Base-by-base conservation (phyloP, 2,113 vertebrate species). In the Serinus canaria region DNA sequence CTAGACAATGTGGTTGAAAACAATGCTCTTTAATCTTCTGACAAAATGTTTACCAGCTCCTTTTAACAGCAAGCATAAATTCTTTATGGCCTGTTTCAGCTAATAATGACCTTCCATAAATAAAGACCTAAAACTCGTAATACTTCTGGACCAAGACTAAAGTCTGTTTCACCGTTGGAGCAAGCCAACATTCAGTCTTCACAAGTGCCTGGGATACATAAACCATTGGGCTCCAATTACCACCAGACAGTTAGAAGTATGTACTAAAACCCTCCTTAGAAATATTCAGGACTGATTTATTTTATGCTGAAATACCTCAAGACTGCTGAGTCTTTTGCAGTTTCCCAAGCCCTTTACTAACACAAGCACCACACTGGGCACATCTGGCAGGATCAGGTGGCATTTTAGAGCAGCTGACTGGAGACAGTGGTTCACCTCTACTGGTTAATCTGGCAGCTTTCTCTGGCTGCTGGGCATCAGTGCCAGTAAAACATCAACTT, bases 81-180 rank as follows among this genome's bases (percentile, higher is more conserved):
- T 50, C 64, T 92, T 92, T 87, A 91, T 18, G 56, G 64, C 46
- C 28, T 2, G 1, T 69, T 92, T 89, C 93, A 67, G 80, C 68
- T 81, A 47, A 86, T 59, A 83, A 76, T 74, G 73, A 77, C 52
- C 69, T 83, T 77, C 77, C 89, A 89, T 91, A 87, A 95, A 94
- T 62, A 81, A 90, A 82, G 50, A 58, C 39, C 18, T 84, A 78
- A 91, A 90, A 15, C 66, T 82, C 58, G 70, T 91, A 78, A 72
- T 67, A n/a, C 24, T 70, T 53, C 69, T 91, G 84, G 69, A 87
- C 22, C 22, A 85, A 91, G 62, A 81, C 66, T 82, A 41, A 90
- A 90, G 53, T 31, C 56, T 64, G 17, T 82, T 92, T 79, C 53
- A 13, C 41, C 82, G 10, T 24, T 41, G 64, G n/a, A 90, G 25